phyloP scores from a whole-genome alignment of 2,888 invertebrate genomes.

The Lacanobia wlatinum region DNA sequence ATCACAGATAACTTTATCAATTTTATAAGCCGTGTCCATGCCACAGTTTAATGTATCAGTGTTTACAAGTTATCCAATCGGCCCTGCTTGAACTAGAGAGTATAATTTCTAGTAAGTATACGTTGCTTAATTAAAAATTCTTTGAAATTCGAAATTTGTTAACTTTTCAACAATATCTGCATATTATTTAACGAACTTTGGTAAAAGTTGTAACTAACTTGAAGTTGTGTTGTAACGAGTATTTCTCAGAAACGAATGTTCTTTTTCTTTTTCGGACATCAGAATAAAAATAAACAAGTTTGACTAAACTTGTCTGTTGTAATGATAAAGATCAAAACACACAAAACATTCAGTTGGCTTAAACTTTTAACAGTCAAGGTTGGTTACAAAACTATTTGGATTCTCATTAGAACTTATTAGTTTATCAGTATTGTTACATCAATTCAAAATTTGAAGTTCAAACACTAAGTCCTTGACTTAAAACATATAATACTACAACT shows the following conservation, averaged over 20 bases:
- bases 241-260: conserved; percentile 17
- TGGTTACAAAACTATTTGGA: neutral
- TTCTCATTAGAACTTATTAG: too few species aligned
- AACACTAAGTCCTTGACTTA: conserved; percentile 28
- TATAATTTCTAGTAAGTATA: conserved; percentile 47
- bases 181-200: neutral
- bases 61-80: conserved; percentile 42
- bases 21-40: conserved; percentile 33
- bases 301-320: neutral
- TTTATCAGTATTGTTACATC: neutral
- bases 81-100: neutral
- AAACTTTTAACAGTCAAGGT: conserved; percentile 8
- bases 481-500: neutral
- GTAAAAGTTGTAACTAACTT: neutral
- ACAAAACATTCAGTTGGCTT: neutral
- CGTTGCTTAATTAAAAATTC: neutral
- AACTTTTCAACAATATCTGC: neutral
- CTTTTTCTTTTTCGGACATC: neutral
- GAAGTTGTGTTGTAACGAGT: conserved; percentile 18
- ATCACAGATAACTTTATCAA: conserved; percentile 61
- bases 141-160: neutral
- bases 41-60: conserved; percentile 24
- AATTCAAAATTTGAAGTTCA: neutral
- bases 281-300: conserved; percentile 9
- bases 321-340: neutral